These are phyloP conservation scores for Athene cunicularia DNA, from an alignment of 2,113 vertebrate genomes.

Conservation along the genomic window DNA sequence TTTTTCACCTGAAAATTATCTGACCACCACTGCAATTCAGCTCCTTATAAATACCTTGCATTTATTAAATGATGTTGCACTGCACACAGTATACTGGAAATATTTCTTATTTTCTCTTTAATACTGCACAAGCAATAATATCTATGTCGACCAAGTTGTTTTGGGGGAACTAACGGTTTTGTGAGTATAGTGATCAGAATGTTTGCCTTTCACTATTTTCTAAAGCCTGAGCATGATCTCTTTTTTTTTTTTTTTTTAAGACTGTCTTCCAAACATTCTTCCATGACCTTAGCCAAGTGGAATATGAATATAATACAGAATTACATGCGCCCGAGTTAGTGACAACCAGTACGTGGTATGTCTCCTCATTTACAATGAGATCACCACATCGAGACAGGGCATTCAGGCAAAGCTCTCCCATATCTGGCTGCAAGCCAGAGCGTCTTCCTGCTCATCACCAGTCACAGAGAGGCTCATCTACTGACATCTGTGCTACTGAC, in stretches of 20 bases:
- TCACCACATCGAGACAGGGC: background rate
- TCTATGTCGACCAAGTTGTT: background rate
- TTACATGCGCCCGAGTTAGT: background rate
- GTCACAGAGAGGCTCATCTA: background rate
- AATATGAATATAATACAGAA: background rate
- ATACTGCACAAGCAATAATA: background rate
- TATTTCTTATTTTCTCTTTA: background rate
- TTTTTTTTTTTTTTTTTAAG: background rate
- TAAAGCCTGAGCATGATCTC: background rate
- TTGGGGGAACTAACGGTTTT: background rate
- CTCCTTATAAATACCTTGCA: background rate
- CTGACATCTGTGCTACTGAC: background rate
- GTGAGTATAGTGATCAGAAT: background rate
- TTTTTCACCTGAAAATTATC: background rate
- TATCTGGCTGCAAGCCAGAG: background rate
- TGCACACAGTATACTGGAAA: background rate
- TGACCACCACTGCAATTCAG: background rate
- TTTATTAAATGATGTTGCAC: background rate
- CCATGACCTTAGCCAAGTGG: background rate
- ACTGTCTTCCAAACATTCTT: background rate
- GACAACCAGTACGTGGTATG: rapidly evolving
- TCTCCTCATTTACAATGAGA: background rate
- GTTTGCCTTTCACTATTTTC: background rate
- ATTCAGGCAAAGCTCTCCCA: background rate
- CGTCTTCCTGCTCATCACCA: background rate